Conservation (phyloP, 2,888 invertebrate species). For the Thera obeliscata region DNA sequence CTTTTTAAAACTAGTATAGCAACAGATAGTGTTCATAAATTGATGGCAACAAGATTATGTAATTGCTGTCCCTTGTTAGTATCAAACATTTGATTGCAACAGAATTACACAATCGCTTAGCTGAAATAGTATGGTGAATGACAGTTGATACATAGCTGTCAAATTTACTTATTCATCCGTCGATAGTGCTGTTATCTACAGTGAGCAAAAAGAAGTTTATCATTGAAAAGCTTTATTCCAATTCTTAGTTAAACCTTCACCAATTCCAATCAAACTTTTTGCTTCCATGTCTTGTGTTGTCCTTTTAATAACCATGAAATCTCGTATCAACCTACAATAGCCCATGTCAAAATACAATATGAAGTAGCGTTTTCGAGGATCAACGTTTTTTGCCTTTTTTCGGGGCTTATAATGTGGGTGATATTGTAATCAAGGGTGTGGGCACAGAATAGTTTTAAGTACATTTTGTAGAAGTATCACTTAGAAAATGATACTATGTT, state of each 20-base stretch:
- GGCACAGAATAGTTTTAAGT: constrained; percentile 36
- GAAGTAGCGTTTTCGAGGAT: constrained; percentile 28
- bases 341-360: constrained; percentile 31
- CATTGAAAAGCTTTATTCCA: too few species aligned
- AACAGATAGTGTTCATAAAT: too few species aligned
- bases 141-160: too few species aligned
- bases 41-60: too few species aligned
- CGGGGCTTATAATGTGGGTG: constrained; percentile 76
- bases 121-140: too few species aligned
- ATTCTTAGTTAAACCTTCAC: constrained; percentile 26
- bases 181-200: too few species aligned
- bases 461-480: not conserved
- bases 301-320: constrained; percentile 31
- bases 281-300: constrained; percentile 39
- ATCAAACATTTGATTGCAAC: too few species aligned
- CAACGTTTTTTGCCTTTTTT: constrained; percentile 46
- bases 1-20: too few species aligned
- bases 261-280: constrained; percentile 28
- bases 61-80: too few species aligned
- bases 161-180: too few species aligned
- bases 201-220: too few species aligned
- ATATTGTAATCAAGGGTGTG: constrained; percentile 83
- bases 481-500: not conserved
- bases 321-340: constrained; percentile 27
- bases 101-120: too few species aligned